Conservation (phyloP, 2,797 vertebrate genomes). For the Acipenser oxyrinchus region DNA sequence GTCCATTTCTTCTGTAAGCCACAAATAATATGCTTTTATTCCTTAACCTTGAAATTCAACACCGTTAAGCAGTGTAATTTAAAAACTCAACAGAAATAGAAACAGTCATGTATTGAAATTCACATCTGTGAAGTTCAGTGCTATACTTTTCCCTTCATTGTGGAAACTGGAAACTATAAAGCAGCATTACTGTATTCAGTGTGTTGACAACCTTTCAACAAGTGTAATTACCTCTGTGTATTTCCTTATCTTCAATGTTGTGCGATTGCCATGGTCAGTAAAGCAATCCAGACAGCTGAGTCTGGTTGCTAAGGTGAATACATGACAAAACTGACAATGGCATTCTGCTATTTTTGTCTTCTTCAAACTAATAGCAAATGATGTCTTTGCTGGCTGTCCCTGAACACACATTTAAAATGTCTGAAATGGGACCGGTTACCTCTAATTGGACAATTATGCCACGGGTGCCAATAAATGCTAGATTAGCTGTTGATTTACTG, state of each 20-base stretch:
- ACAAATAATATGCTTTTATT: no score
- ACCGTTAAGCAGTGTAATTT: no score
- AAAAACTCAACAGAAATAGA: no score
- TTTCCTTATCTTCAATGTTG: not conserved
- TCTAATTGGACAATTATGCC: not conserved
- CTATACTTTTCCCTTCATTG: not conserved
- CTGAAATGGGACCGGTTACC: not conserved
- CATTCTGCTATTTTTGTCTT: not conserved
- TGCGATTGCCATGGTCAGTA: not conserved
- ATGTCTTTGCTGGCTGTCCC: not conserved
- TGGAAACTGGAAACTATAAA: not conserved
- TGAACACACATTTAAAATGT: not conserved
- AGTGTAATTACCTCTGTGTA: not conserved
- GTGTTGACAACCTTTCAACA: not conserved
- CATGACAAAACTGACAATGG: conserved; percentile 6
- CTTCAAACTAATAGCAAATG: not conserved
- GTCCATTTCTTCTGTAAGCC: no score
- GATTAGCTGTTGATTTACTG: not conserved
- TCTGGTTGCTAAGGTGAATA: conserved; percentile 8
- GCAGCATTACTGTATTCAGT: not conserved
- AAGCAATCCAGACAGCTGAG: not conserved
- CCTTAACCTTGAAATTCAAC: no score
- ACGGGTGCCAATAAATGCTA: not conserved
- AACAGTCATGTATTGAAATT: not conserved
- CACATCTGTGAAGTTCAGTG: not conserved